These are phyloP conservation scores for Aulostomus chinensis DNA, from an alignment of 2,797 vertebrate species.

Conservation along the genomic window DNA sequence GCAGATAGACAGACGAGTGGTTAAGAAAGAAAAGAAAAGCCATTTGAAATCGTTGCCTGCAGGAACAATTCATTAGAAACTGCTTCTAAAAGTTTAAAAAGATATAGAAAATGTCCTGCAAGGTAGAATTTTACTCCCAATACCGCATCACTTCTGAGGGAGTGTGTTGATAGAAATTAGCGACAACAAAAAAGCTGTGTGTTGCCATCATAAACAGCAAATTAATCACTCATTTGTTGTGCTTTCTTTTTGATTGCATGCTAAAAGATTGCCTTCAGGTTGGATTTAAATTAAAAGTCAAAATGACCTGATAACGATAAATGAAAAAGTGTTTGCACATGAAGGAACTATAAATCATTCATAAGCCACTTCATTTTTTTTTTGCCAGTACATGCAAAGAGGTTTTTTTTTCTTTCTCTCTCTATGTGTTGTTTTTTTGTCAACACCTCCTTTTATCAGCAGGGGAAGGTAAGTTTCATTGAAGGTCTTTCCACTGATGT, in stretches of 20 bases:
- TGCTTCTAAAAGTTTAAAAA: too few species aligned
- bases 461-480: constrained; percentile 37
- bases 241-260: too few species aligned
- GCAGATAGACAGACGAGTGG: constrained; percentile 33
- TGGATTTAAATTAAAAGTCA: background rate
- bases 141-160: background rate
- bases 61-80: too few species aligned
- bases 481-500: constrained; percentile 61
- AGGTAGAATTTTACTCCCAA: too few species aligned
- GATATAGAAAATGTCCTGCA: too few species aligned
- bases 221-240: too few species aligned
- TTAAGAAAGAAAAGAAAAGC: constrained; percentile 25
- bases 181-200: too few species aligned
- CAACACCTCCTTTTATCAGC: constrained; percentile 49
- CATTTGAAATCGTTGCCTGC: constrained; percentile 28
- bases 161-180: too few species aligned
- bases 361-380: constrained; percentile 8
- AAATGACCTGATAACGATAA: background rate
- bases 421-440: constrained; percentile 11
- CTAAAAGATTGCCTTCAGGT: constrained; percentile 1
- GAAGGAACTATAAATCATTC: background rate
- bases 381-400: constrained; percentile 14
- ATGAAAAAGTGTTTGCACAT: background rate
- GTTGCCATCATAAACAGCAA: too few species aligned
- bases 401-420: constrained; percentile 8